Evolutionary conservation across 2,888 invertebrate species (phyloP), one percentile per base, ranked within the genome.

Genomic region (Bursaphelenchus okinawaensis): DNA sequence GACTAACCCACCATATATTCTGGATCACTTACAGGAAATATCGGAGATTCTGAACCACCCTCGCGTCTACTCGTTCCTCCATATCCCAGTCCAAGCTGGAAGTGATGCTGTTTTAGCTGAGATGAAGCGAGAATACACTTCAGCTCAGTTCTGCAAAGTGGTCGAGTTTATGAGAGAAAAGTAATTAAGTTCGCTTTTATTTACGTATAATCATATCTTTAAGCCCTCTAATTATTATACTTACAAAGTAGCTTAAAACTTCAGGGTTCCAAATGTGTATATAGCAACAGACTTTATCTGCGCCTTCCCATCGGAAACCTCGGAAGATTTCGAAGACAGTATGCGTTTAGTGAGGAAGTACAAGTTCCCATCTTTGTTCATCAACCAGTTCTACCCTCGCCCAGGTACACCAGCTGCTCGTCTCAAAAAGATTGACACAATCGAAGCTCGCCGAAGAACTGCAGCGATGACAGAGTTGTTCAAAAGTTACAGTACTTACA

Each of bases 231-330:
- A 55, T 6, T 4, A 55, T 20, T 20, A 9, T 7, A 58, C 9
- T n/a, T 60, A 24, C 19, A 16, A 57, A n/a, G 61, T 26, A 1
- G 26, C 12, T 62, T 62, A 56, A 19, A 26, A 31, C 70, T 83
- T 29, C 83, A 91, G 91, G 71, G 92, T 96, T 0, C 89, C 90
- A 0, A 91, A 90, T 2, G 87, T 95, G 59, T 94, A 92, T 16
- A 91, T 98, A 79, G 95, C 94, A 0, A 98, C 96, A 0, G 96
- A 98, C 83, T 90, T 98, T 55, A 98, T 98, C 79, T 95, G 95
- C 84, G 96, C 96, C 0, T 98, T 96, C 84, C 98, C 98, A 0
- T 93, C 92, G 0, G 98, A 98, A 86, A 93, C 91, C 0, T 90
- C 89, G 55, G 84, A 85, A 81, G 91, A 98, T 84, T 98, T 98